These are phyloP conservation scores for Ctenochaetus hawaiiensis DNA, from an alignment of 2,797 vertebrate species.

Conservation along the genomic window DNA sequence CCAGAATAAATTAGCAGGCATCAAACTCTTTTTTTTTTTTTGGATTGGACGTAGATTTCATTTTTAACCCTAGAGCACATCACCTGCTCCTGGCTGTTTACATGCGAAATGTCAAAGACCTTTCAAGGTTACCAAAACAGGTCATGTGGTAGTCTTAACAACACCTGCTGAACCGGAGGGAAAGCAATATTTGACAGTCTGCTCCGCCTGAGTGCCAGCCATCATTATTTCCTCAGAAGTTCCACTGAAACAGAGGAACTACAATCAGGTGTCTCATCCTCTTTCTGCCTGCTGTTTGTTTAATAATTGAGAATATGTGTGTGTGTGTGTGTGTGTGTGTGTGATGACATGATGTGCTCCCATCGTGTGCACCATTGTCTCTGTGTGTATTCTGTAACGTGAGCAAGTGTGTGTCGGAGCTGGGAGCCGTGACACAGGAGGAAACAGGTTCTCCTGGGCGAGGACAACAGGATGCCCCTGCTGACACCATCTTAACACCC, in stretches of 20 bases:
- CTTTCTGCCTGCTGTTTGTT: conserved; percentile 38
- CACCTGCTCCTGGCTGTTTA: conserved; percentile 44
- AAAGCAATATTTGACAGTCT: conserved; percentile 30
- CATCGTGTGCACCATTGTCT: conserved; percentile 65
- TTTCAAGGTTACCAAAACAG: conserved; percentile 64
- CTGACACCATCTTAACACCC: conserved; percentile 59
- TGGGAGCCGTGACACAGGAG: conserved; percentile 55
- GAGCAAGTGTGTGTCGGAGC: conserved; percentile 64
- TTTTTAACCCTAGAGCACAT: conserved; percentile 19
- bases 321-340: conserved; percentile 9
- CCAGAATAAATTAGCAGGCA: neutral
- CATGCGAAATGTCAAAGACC: conserved; percentile 44
- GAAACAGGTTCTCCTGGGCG: conserved; percentile 76
- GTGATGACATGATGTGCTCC: conserved; percentile 30
- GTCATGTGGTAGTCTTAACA: conserved; percentile 25
- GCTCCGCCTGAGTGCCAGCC: conserved; percentile 1
- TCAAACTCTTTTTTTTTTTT: neutral
- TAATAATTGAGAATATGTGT: conserved; percentile 27
- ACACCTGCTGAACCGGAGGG: conserved; percentile 44
- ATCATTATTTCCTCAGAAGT: conserved; percentile 14
- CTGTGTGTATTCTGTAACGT: conserved; percentile 78
- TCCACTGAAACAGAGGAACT: conserved; percentile 11
- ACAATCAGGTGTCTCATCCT: conserved; percentile 60
- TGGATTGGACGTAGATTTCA: neutral
- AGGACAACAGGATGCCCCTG: conserved; percentile 74